Conservation (phyloP, 2,888 invertebrate species). For the Dioctria linearis region DNA sequence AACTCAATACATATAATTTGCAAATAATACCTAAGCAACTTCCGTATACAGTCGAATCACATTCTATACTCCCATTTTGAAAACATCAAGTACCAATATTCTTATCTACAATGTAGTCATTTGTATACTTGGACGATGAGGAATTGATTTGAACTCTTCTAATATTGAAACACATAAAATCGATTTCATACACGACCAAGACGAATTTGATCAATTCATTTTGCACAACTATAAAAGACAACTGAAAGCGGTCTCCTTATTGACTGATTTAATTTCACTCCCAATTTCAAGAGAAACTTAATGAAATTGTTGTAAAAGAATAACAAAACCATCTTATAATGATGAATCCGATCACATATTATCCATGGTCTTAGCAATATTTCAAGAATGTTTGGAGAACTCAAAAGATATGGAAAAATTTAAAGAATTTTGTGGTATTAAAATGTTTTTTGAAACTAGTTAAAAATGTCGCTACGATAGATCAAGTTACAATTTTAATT, state of each 20-base stretch:
- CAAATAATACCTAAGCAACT: conserved; percentile 61
- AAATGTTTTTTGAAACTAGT: conserved; percentile 57
- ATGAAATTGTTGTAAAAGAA: conserved; percentile 64
- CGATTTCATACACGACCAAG: conserved; percentile 64
- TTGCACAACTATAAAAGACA: conserved; percentile 64
- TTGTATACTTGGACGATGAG: conserved; percentile 61
- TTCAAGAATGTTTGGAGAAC: conserved; percentile 65
- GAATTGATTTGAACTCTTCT: conserved; percentile 57
- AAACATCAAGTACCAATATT: conserved; percentile 63
- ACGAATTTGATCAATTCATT: conserved; percentile 64
- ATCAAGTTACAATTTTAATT: conserved; percentile 61
- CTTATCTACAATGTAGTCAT: conserved; percentile 67
- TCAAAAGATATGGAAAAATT: conserved; percentile 58
- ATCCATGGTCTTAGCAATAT: conserved; percentile 60
- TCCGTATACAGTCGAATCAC: conserved; percentile 59
- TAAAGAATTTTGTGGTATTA: conserved; percentile 59
- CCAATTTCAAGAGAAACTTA: conserved; percentile 65
- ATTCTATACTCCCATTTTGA: conserved; percentile 63
- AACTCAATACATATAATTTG: conserved; percentile 57
- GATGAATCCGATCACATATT: conserved; percentile 58
- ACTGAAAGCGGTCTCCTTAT: conserved; percentile 65
- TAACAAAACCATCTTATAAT: conserved; percentile 62
- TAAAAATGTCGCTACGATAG: conserved; percentile 60
- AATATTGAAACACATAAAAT: conserved; percentile 47
- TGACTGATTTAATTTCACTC: conserved; percentile 67